Percentiles rank a stretch among this genome's conserved stretches.
phyloP scores from a whole-genome alignment of 1,140 invertebrate genomes.

The Neotoxoptera formosana region DNA sequence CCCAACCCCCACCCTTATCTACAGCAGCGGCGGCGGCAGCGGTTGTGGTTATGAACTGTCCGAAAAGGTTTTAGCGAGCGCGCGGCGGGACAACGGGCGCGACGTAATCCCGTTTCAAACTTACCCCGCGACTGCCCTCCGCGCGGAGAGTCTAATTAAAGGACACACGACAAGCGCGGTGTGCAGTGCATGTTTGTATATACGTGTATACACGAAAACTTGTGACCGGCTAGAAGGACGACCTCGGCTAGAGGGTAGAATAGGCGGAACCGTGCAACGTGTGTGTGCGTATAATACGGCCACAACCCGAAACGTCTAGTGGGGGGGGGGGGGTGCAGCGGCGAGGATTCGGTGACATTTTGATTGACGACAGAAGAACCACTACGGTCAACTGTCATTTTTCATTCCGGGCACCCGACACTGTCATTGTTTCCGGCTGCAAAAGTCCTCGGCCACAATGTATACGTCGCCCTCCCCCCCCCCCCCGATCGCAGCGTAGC shows the following conservation, averaged over 20 bases:
- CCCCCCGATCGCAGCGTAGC: not conserved
- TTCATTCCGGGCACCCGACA: conserved; percentile 41
- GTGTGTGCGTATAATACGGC: not conserved
- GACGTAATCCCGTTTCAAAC: conserved; percentile 46
- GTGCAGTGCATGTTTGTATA: not conserved
- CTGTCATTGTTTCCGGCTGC: conserved; percentile 44
- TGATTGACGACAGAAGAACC: conserved; percentile 56
- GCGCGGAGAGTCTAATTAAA: conserved; percentile 50
- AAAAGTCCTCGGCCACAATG: not conserved
- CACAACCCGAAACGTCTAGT: not conserved
- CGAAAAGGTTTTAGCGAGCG: conserved; percentile 37
- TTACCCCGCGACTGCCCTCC: not conserved
- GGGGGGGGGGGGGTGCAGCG: too few species aligned
- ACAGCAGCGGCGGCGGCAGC: not conserved
- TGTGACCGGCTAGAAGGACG: not conserved
- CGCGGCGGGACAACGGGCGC: not conserved
- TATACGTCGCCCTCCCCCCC: not conserved
- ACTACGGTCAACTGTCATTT: conserved; percentile 56
- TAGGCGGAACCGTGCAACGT: not conserved
- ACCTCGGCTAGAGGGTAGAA: not conserved
- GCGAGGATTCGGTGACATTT: conserved; percentile 40
- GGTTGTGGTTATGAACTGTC: conserved; percentile 43
- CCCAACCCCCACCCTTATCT: not conserved
- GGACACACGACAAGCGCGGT: not conserved
- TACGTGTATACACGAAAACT: not conserved